Evolutionary conservation across 2,797 vertebrate genomes (phyloP), one percentile per base, ranked within the genome.

Genomic region (Gorsachius magnificus): DNA sequence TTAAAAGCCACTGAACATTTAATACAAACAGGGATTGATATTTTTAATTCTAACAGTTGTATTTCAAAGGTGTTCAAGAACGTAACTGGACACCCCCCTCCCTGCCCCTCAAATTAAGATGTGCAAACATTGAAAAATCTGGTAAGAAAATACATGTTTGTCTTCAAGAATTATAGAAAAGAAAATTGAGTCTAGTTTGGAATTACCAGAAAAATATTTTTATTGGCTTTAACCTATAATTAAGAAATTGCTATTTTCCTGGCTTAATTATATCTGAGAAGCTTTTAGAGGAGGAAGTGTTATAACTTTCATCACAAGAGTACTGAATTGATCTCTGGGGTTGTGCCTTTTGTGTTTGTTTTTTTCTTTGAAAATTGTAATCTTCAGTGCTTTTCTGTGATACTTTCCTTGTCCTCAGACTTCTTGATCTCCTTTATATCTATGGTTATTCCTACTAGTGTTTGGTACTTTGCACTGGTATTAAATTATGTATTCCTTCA

Each of bases 61-160:
- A 29, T 82, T 90, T 61, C 60, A 61, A 24, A 83, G 14, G 51
- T 92, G 19, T 56, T 63, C 20, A 68, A 38, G 28, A 60, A 13
- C 6, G 56, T 36, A 11, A 75, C 5, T 78, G 46, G 48, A 46
- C 11, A 33, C 7, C 9, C 48, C 6, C 6, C 16, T 10, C 19
- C 46, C 46, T 21, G 9, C 46, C 20, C 5, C 7, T 16, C 25
- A 35, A 33, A 66, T 38, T 66, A 63, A 70, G 19, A 58, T 74
- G 9, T 53, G 20, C 14, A 75, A 68, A 72, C 82, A 50, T 5
- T 50, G 50, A 78, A 87, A 86, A 86, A 81, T 16, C 16, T 70
- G 4, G 9, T 69, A 38, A n/a, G 31, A 69, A 74, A 58, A 56
- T 16, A 28, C 3, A 8, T 13, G 3, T 57, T 88, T 0, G 0